Base-by-base conservation (phyloP, 2,888 invertebrate species). In the Cephus sareptanus region DNA sequence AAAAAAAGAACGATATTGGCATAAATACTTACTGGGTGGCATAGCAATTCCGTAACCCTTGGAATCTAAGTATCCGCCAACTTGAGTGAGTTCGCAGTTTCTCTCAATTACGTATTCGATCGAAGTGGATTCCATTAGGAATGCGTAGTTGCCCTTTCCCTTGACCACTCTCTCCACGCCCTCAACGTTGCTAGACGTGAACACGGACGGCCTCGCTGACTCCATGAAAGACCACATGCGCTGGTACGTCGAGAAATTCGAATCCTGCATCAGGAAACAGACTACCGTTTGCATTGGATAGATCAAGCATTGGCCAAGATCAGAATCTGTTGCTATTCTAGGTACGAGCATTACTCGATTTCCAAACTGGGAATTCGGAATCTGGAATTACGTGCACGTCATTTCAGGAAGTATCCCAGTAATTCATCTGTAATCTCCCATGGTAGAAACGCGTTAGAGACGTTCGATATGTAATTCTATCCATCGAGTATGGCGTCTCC, bases 31-130 rank as follows among this genome's bases (percentile, higher is more conserved):
- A 98, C 98, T 95, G 88, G 96, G 94, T 2, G 97, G 97, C 93
- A 98, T 95, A 0, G 98, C 98, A 81, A 98, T 96, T 56, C 98
- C 98, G 89, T 98, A 98, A 86, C 98, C 98, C 90, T 98, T 98
- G 75, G 96, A 96, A 89, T 98, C 98, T 77, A 98, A 93, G 85
- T 95, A 94, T 12, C 94, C 94, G 1, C 98, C 97, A 12, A 97
- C 95, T 93, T 97, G 96, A 88, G 94, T 95, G 81, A 98, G 93
- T 75, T 97, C 95, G 89, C 98, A 98, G 86, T 97, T 94, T 81
- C 96, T 93, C 91, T 97, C 96, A 82, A 96, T 94, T 86, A 96
- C 96, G 92, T 98, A 99, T 91, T 99, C 99, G 82, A 99, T 96
- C 1, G 96, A 96, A 0, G 98, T 96, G 11, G 98, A 98, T 92